Evolutionary conservation across 2,888 invertebrate genomes (phyloP).

Genomic region (Ephialtes manifestator): DNA sequence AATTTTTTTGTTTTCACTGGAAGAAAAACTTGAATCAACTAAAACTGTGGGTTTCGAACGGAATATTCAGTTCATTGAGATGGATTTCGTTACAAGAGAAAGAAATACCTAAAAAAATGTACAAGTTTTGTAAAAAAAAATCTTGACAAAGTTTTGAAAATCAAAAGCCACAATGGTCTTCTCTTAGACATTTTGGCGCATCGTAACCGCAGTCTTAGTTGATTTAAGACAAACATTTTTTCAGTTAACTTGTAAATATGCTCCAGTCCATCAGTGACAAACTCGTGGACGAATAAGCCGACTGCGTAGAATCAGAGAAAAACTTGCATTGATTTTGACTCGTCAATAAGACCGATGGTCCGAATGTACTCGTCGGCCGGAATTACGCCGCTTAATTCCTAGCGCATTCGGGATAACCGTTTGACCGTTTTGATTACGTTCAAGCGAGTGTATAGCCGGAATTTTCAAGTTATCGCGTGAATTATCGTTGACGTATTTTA

Average conservation of each 20-base stretch:
- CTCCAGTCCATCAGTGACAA: neutral
- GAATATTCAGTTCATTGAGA: neutral
- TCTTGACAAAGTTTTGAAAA: no score
- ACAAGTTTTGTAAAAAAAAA: no score
- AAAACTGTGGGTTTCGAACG: neutral
- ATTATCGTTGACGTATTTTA: slow-evolving; percentile 28
- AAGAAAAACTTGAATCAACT: neutral
- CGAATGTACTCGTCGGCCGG: neutral
- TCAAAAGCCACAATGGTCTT: no score
- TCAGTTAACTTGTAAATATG: neutral
- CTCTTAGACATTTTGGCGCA: no score
- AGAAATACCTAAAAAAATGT: no score
- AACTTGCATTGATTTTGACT: neutral
- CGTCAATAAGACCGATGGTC: neutral
- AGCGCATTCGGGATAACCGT: neutral
- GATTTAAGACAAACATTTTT: neutral
- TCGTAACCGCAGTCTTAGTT: no score
- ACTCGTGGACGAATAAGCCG: neutral
- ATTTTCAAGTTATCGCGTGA: slow-evolving; percentile 1
- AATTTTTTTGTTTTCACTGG: neutral
- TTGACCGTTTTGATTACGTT: slow-evolving; percentile 12
- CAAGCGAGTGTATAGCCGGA: neutral
- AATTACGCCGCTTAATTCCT: slow-evolving; percentile 36
- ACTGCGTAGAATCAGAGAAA: neutral
- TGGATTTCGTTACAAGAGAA: neutral